Base-by-base conservation (phyloP, 1,140 invertebrate genomes). In the Ylistrum balloti region DNA sequence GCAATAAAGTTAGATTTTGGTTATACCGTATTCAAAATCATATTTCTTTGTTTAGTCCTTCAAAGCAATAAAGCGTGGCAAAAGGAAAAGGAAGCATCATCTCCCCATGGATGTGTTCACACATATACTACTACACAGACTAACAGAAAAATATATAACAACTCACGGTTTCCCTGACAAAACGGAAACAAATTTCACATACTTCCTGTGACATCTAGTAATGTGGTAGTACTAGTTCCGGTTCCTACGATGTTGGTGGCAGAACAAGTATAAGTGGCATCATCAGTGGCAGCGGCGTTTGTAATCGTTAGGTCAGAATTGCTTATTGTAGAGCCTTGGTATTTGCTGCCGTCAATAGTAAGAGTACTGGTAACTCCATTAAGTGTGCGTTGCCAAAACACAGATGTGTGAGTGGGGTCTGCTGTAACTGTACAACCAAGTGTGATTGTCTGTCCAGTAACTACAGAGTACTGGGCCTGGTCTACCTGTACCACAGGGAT, bases 171-270 rank as follows among this genome's bases (percentile, higher is more conserved):
- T 38, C 13, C 35, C 35, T 38, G 35, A 38, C 5, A n/a, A n/a
- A n/a, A 13, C 5, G 35, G 13, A 38, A 38, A 38, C 35, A 38
- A 13, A 38, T 56, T 38, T 33, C 33, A 88, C 88, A 38, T 90
- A 91, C 91, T 74, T 87, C 91, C 91, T 28, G 85, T 56, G 33
- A 91, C 90, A 56, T 87, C 87, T 28, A 91, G 56, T 38, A 85
- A 85, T 38, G 90, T 89, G 20, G 86, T 22, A 45, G 41, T 35
- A 86, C 88, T 89, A 34, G 41, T 88, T 33, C 90, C 90, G 85
- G 91, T 90, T 41, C 91, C 91, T 33, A 91, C 48, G 74, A 41
- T 86, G 56, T 91, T 91, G 28, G 88, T 90, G 38, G 91, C 91
- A 15, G 85, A 88, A 89, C 91, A 91, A 20, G 86, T 86, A 33